Base-by-base conservation (phyloP, 2,888 invertebrate species). In the Dicyrtoma fusca region DNA sequence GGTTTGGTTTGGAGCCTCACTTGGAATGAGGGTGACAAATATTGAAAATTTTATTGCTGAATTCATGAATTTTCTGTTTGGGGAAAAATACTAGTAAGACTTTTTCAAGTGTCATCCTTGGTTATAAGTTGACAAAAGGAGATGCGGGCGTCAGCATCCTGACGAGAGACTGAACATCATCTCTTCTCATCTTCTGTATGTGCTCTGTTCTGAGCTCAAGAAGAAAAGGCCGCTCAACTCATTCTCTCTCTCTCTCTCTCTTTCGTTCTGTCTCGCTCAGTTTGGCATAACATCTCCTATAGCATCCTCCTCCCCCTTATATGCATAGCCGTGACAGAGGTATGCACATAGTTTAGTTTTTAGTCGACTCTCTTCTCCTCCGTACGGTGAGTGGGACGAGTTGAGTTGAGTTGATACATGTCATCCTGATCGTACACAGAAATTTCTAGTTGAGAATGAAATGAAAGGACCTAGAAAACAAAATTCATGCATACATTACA, bases 11-110 rank as follows among this genome's bases (percentile, higher is more conserved):
- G 25, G 17, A 11, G 17, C 44, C 21, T 11, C 14, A 23, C 23
- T 8, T 21, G 34, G 57, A 47, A 57, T 72, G 71, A 71, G 75
- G 74, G 75, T 76, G 78, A 78, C 78, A 80, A 80, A 80, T 79
- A 78, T 79, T 78, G 78, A 79, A 76, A 77, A 76, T 76, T 80
- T 80, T 79, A 78, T 77, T 79, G 77, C 79, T 80, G 78, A 79
- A 80, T 80, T 75, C 76, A 75, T 75, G 75, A 75, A 75, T 77
- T 79, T 77, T 75, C 66, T 72, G 55, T 19, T 53, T 53, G 13
- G 25, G 25, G 57, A 49, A 49, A 49, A 49, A 17, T 49, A 49
- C 49, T 49, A 34, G 49, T 49, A 17, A 49, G 49, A 49, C 49
- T 65, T 63, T 62, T 70, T 76, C 74, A 71, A 77, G 76, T 79